Conservation (phyloP, 2,888 invertebrate species). For the Epirrita christyi region DNA sequence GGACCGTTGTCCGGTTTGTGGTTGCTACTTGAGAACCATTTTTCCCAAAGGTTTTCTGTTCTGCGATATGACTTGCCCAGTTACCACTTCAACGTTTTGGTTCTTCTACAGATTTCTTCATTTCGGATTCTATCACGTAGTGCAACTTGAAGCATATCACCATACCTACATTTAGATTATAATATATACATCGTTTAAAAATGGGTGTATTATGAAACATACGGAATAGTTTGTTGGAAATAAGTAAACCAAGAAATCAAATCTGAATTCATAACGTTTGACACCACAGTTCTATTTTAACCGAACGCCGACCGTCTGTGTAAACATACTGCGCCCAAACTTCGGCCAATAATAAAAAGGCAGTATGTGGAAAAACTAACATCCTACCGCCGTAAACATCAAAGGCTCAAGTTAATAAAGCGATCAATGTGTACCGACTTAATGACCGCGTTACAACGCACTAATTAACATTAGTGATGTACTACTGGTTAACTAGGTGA, state of each 20-base stretch:
- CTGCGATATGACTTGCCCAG: no score
- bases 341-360: constrained; percentile 83
- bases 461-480: constrained; percentile 62
- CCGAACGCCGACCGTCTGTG: constrained; percentile 68
- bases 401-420: constrained; percentile 75
- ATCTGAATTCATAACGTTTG: constrained; percentile 72
- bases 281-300: constrained; percentile 82
- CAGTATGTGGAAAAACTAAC: constrained; percentile 84
- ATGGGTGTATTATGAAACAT: not conserved
- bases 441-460: constrained; percentile 63
- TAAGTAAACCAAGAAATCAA: constrained; percentile 56
- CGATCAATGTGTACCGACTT: constrained; percentile 74
- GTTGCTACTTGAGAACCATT: no score
- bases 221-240: not conserved
- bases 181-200: no score
- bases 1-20: no score
- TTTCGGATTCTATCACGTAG: no score
- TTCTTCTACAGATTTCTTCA: no score
- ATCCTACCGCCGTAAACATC: constrained; percentile 79
- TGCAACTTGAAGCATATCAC: no score
- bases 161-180: no score
- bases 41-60: no score
- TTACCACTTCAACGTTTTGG: no score
- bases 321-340: constrained; percentile 83
- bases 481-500: constrained; percentile 34